phyloP scores from a whole-genome alignment of 2,797 vertebrate genomes.

The Poeciliopsis turneri region DNA sequence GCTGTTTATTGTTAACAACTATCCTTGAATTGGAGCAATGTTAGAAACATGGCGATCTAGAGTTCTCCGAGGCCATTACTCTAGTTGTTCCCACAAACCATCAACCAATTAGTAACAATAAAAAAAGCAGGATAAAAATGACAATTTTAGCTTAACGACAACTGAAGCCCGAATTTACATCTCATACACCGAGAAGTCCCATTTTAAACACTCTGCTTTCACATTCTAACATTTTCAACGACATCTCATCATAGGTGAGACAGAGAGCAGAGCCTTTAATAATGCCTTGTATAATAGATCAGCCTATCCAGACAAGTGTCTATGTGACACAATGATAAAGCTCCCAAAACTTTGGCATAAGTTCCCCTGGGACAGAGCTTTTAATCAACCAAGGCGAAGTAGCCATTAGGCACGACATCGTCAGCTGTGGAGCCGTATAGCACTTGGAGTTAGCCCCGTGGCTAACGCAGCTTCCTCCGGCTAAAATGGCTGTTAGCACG shows the following conservation, averaged over 20 bases:
- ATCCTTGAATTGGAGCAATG: conserved; percentile 33
- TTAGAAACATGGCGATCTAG: conserved; percentile 56
- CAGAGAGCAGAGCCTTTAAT: conserved; percentile 47
- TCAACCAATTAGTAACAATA: conserved; percentile 39
- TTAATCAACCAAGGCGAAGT: conserved; percentile 38
- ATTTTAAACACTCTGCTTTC: conserved; percentile 35
- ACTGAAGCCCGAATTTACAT: conserved; percentile 56
- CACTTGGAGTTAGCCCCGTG: conserved; percentile 48
- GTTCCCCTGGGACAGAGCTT: conserved; percentile 44
- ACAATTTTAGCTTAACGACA: conserved; percentile 61
- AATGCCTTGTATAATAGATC: not conserved
- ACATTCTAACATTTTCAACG: conserved; percentile 20
- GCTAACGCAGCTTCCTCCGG: conserved; percentile 68
- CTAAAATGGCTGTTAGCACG: conserved; percentile 73
- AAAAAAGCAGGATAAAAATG: conserved; percentile 44
- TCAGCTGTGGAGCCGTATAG: conserved; percentile 62
- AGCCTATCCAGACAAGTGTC: not conserved
- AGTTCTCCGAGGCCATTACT: conserved; percentile 58
- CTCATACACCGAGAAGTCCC: conserved; percentile 16
- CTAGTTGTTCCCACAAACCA: conserved; percentile 66
- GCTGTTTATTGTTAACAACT: conserved; percentile 22
- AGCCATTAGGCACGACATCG: conserved; percentile 61
- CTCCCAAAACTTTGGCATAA: conserved; percentile 59
- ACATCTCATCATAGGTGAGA: conserved; percentile 30
- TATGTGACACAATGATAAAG: conserved; percentile 2